These are phyloP conservation scores for Axea sp. DNA, from an alignment of 2,888 invertebrate genomes.

Conservation along the genomic window DNA sequence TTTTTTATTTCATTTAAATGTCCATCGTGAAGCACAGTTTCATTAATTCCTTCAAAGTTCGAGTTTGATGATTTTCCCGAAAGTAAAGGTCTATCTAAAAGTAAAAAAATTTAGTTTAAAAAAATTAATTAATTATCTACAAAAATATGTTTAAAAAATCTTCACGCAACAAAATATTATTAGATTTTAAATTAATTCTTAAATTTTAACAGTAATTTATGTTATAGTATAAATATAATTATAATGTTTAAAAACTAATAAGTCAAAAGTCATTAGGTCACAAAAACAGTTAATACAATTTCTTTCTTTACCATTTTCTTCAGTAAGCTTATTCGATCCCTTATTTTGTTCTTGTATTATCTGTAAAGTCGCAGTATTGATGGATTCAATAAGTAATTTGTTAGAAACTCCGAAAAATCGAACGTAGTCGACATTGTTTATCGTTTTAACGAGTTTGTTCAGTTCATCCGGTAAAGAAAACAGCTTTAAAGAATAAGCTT, in stretches of 20 bases:
- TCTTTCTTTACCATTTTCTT: constrained; percentile 19
- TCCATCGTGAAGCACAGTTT: constrained; percentile 20
- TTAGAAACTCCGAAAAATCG: constrained; percentile 66
- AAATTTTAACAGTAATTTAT: no score
- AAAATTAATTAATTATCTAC: no score
- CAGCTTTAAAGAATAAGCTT: constrained; percentile 71
- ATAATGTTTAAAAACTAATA: no score
- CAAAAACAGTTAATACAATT: no score
- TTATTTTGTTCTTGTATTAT: constrained; percentile 52
- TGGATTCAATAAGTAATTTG: constrained; percentile 69
- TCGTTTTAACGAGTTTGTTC: constrained; percentile 70
- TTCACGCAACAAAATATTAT: no score
- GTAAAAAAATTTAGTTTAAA: no score
- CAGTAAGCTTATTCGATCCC: constrained; percentile 17
- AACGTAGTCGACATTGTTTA: constrained; percentile 68
- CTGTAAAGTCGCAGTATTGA: constrained; percentile 68
- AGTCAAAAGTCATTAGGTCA: no score
- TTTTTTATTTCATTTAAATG: constrained; percentile 11
- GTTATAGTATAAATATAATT: no score
- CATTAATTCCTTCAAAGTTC: constrained; percentile 1
- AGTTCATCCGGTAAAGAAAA: constrained; percentile 73
- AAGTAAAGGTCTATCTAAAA: constrained; percentile 31
- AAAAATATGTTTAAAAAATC: no score
- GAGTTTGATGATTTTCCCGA: constrained; percentile 2
- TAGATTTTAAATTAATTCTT: no score